Evolutionary conservation across 2,113 vertebrate genomes (phyloP).

Genomic region (Sterna hirundo): DNA sequence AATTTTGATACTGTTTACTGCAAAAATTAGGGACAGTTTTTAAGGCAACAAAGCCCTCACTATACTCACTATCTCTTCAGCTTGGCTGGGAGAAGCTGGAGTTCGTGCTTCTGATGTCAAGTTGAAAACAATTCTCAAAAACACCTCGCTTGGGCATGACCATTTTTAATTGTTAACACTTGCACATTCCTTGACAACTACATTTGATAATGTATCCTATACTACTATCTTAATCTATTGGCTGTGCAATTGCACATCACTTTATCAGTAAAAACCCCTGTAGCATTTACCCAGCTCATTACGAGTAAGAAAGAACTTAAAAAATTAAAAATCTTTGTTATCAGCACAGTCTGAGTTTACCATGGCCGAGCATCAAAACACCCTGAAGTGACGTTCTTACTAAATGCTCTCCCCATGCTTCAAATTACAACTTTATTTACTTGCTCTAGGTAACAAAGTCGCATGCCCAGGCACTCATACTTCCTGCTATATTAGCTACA

Average conservation of each 20-base stretch:
- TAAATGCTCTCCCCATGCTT: background rate
- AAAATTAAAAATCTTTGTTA: background rate
- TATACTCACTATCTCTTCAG: background rate
- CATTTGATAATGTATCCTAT: accelerated
- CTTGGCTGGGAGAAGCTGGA: background rate
- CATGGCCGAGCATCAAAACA: background rate
- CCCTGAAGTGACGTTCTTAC: background rate
- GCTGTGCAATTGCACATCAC: background rate
- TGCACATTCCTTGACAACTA: background rate
- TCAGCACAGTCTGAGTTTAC: background rate
- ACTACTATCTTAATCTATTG: background rate
- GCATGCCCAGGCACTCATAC: accelerated
- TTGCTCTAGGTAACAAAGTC: background rate
- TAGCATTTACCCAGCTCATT: background rate
- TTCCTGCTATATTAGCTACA: background rate
- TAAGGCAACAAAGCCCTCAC: background rate
- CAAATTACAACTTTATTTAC: background rate
- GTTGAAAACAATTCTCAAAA: background rate
- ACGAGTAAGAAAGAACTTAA: background rate
- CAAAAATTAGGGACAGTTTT: background rate
- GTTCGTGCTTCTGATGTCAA: background rate
- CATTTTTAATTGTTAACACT: background rate
- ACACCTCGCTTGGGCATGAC: too few species aligned
- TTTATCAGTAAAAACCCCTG: background rate
- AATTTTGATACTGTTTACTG: background rate